phyloP scores from a whole-genome alignment of 30 jellyfish, hydroid and myxozoan species.

The Pseudorhiza aurosa region DNA sequence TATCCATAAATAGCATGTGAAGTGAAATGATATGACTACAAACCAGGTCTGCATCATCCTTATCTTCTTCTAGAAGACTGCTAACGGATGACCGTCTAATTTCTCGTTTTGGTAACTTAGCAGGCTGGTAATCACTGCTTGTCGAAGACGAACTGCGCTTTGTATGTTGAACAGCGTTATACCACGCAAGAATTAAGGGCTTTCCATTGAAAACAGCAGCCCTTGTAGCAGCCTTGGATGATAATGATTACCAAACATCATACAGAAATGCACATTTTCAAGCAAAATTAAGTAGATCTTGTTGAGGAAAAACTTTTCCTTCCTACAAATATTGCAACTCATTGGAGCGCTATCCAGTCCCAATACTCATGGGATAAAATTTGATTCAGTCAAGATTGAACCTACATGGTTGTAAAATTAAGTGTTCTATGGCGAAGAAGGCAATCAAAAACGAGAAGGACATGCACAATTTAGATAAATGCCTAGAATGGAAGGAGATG shows the following conservation, averaged over 20 bases:
- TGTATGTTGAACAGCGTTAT: constrained; percentile 58
- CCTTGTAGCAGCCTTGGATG: constrained; percentile 78
- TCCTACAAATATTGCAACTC: too few species aligned
- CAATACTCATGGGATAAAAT: too few species aligned
- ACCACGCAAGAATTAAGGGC: constrained; percentile 93
- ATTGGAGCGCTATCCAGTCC: too few species aligned
- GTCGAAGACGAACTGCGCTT: constrained; percentile 33
- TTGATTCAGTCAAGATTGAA: too few species aligned
- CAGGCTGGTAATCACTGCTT: constrained; percentile 41
- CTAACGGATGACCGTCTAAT: constrained; percentile 73
- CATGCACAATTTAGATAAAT: too few species aligned
- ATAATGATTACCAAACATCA: neutral
- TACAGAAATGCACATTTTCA: neutral
- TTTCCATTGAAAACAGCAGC: constrained; percentile 84
- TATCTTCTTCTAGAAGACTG: constrained; percentile 75
- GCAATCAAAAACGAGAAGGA: too few species aligned
- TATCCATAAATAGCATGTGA: too few species aligned
- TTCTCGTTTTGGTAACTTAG: constrained; percentile 68
- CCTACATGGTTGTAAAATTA: too few species aligned
- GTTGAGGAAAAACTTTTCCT: neutral
- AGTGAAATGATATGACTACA: neutral
- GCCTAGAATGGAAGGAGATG: too few species aligned
- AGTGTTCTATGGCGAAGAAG: too few species aligned
- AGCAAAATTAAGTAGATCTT: neutral
- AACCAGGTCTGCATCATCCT: constrained; percentile 79